Evolutionary conservation across 2,113 vertebrate species (phyloP), one percentile per base, ranked within the genome.

Genomic region (Neogale vison): DNA sequence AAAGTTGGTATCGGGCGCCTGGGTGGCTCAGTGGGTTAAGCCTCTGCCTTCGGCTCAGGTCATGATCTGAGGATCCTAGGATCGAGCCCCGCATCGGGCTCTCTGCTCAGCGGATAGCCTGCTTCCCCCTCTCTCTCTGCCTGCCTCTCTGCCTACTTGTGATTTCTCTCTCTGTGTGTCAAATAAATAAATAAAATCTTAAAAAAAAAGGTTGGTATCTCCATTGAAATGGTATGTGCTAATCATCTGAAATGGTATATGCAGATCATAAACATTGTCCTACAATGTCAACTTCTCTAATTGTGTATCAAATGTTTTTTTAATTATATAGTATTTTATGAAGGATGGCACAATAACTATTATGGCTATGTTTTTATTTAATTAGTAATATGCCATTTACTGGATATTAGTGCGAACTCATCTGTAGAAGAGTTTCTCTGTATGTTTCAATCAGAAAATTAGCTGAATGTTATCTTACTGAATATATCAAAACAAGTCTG

Each of bases 121-220:
- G 50, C 50, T 52, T 52, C 50, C 14, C 50, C 50, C 50, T 15
- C 50, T 52, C 47, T 50, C 4, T 52, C 50, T 52, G 50, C 50
- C 50, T 52, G 50, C 50, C 50, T 52, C 50, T 52, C 50, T 52
- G 14, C 50, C 50, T 52, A 52, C 50, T 52, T 52, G 50, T 52
- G 14, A 52, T 15, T 52, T 52, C 50, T 52, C 47, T 50, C 50
- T 52, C 50, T 52, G 50, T 52, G 50, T 15, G 50, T 52, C 50
- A 52, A 52, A 52, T 52, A 52, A 52, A 52, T 52, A 52, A 52
- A 52, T 52, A 52, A 52, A 50, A 50, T 50, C 13, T 50, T 50
- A 50, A 50, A 52, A 15, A 15, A 96, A 97, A 95, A 97, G 79
- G 34, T 77, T 79, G 55, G 36, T 86, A 29, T 89, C 87, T 92